Conservation (phyloP, 1,140 invertebrate species). For the Olivierus martensii region DNA sequence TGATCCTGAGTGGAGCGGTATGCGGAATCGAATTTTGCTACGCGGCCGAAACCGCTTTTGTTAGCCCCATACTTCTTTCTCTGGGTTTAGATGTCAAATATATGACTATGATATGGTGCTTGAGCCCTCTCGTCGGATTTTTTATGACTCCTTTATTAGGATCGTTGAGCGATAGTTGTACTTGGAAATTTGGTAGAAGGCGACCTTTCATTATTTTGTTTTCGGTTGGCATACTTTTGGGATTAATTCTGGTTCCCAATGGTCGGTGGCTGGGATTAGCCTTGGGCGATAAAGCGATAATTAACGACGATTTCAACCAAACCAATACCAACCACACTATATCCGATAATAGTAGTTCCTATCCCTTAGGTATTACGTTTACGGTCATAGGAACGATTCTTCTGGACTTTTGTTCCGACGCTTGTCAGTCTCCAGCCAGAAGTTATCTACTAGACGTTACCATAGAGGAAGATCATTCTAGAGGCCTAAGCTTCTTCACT, state of each 20-base stretch:
- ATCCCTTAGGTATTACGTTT: slow-evolving; percentile 79
- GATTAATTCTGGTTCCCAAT: slow-evolving; percentile 76
- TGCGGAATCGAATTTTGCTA: slow-evolving; percentile 97
- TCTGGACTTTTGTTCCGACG: slow-evolving; percentile 89
- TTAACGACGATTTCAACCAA: no score
- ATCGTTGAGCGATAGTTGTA: slow-evolving; percentile 79
- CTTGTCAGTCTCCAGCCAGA: slow-evolving; percentile 83
- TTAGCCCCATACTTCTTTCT: slow-evolving; percentile 83
- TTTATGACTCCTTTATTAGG: slow-evolving; percentile 84
- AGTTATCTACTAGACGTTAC: slow-evolving; percentile 88
- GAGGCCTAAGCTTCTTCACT: slow-evolving; percentile 85
- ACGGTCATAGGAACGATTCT: slow-evolving; percentile 85
- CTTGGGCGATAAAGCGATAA: slow-evolving; percentile 47
- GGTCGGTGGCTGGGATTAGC: slow-evolving; percentile 65
- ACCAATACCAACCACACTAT: no score
- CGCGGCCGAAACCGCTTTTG: slow-evolving; percentile 91
- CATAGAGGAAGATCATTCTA: slow-evolving; percentile 80
- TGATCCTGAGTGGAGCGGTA: slow-evolving; percentile 79
- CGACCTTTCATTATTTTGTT: slow-evolving; percentile 81
- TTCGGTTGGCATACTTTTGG: slow-evolving; percentile 74
- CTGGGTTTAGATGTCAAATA: slow-evolving; percentile 78
- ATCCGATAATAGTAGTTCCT: slow-evolving; percentile 22
- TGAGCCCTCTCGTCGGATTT: slow-evolving; percentile 81
- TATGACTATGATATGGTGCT: slow-evolving; percentile 91
- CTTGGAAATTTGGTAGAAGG: slow-evolving; percentile 58